phyloP scores from a whole-genome alignment of 2,888 invertebrate genomes.

The Sphinx pinastri region DNA sequence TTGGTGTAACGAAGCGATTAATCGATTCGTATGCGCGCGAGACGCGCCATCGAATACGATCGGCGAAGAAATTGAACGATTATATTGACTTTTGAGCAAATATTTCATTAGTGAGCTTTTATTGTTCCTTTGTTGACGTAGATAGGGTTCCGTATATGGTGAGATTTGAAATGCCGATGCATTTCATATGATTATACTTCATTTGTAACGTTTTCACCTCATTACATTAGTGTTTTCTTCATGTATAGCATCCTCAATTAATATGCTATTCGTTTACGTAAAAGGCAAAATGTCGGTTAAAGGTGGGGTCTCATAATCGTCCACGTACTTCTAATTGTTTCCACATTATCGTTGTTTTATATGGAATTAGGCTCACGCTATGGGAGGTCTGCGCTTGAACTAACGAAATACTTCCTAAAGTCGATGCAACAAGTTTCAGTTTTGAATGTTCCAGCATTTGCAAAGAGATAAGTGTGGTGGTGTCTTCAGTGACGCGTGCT shows the following conservation, averaged over 20 bases:
- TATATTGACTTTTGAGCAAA: constrained; percentile 62
- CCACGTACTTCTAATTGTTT: neutral
- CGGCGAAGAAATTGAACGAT: constrained; percentile 62
- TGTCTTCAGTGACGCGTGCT: constrained; percentile 74
- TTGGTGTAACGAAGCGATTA: constrained; percentile 76
- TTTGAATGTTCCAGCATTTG: constrained; percentile 35
- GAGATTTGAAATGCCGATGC: constrained; percentile 5
- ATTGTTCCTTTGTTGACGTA: constrained; percentile 45
- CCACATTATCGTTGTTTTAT: neutral
- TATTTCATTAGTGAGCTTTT: constrained; percentile 55
- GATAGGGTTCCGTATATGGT: constrained; percentile 6
- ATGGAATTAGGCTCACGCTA: constrained; percentile 35
- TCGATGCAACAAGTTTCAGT: constrained; percentile 47
- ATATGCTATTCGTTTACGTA: constrained; percentile 3
- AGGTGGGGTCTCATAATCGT: neutral
- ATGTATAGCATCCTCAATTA: neutral
- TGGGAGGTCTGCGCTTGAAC: constrained; percentile 56
- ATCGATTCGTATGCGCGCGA: constrained; percentile 80
- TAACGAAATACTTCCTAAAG: constrained; percentile 40
- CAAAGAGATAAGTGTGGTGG: constrained; percentile 66
- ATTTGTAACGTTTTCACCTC: constrained; percentile 3
- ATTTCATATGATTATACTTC: constrained; percentile 7
- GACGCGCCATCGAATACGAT: constrained; percentile 65
- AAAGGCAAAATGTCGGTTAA: neutral
- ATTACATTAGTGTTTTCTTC: neutral